Evolutionary conservation across 2,888 invertebrate genomes (phyloP).

Genomic region (Tyria jacobaeae): DNA sequence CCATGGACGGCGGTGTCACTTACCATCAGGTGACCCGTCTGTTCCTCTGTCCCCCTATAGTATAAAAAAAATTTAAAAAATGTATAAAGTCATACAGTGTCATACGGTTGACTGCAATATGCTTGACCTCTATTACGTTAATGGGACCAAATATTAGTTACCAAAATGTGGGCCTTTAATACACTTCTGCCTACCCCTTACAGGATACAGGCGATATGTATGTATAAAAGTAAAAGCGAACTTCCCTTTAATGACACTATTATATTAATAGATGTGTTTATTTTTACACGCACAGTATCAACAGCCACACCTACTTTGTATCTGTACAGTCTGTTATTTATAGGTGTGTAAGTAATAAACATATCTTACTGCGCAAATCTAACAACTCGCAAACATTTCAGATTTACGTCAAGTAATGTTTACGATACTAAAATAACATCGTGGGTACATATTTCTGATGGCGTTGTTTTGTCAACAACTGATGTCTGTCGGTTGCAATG

Average conservation of each 20-base stretch:
- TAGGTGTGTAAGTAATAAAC: constrained; percentile 43
- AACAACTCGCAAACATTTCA: constrained; percentile 27
- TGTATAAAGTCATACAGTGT: no score
- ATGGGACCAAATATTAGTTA: no score
- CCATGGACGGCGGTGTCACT: no score
- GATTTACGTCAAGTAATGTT: constrained; percentile 21
- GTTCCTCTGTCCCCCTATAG: no score
- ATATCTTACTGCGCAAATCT: constrained; percentile 18
- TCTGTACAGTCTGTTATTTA: constrained; percentile 24
- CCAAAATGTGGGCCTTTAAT: no score
- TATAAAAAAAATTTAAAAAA: no score
- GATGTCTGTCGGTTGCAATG: background rate
- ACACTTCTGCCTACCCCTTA: no score
- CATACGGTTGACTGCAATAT: no score
- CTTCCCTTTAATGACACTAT: background rate
- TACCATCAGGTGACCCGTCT: no score
- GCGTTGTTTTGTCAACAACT: constrained; percentile 6
- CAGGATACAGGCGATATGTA: no score
- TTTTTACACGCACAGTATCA: background rate
- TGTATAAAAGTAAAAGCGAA: no score
- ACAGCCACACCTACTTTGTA: constrained; percentile 33
- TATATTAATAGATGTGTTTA: background rate
- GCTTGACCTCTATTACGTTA: no score
- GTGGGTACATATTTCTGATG: background rate
- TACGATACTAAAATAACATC: constrained; percentile 5